Evolutionary conservation across 2,113 vertebrate species (phyloP).

Genomic region (Panthera uncia): DNA sequence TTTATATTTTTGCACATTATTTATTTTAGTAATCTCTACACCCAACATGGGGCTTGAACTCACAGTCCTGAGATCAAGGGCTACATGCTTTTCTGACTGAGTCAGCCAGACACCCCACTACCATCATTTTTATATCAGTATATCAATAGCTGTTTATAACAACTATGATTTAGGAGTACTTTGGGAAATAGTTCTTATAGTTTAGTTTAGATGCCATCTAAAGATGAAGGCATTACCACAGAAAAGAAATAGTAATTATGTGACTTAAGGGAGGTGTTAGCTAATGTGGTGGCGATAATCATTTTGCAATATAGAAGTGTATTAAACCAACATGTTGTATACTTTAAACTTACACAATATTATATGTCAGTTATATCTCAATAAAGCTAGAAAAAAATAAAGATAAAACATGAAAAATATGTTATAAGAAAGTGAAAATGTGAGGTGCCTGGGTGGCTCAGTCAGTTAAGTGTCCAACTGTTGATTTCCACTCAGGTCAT

Average conservation of each 20-base stretch:
- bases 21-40: neutral
- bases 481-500: no score
- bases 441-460: neutral
- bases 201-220: neutral
- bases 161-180: neutral
- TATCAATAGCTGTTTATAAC: neutral
- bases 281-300: neutral
- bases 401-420: neutral
- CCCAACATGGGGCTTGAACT: neutral
- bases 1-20: neutral
- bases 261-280: neutral
- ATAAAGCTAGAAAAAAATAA: neutral
- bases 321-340: neutral
- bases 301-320: neutral
- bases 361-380: neutral
- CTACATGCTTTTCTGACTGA: neutral
- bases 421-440: neutral
- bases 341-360: neutral
- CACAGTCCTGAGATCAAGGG: neutral
- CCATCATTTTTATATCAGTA: neutral
- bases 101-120: neutral
- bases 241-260: neutral
- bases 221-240: neutral
- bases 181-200: neutral
- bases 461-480: no score